These are phyloP conservation scores for Etia nguti DNA, from an alignment of 2,113 vertebrate genomes.

Conservation along the genomic window DNA sequence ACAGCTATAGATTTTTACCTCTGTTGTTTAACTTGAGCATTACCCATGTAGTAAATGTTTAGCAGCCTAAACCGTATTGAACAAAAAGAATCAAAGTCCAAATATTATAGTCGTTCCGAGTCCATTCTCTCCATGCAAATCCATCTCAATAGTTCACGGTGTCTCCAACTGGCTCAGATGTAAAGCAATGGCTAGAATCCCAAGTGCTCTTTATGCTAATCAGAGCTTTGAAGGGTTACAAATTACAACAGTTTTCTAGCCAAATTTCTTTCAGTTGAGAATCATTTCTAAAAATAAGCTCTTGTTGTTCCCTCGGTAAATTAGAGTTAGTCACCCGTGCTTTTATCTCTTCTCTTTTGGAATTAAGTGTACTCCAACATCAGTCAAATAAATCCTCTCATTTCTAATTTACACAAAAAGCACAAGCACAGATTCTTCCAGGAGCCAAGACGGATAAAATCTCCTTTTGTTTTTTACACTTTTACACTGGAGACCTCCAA, in stretches of 20 bases:
- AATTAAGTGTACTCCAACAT: background rate
- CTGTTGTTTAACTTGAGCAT: background rate
- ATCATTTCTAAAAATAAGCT: background rate
- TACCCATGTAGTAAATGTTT: background rate
- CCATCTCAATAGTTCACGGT: background rate
- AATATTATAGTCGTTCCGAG: background rate
- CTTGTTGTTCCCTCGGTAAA: background rate
- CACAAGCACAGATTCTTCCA: background rate
- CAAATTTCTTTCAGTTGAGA: background rate
- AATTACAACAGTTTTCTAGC: background rate
- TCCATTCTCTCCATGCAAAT: background rate
- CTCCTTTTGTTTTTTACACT: background rate
- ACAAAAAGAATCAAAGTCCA: background rate
- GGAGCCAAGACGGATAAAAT: background rate
- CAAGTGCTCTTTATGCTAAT: background rate
- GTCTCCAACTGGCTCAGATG: background rate
- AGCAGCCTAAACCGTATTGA: background rate
- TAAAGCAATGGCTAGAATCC: background rate
- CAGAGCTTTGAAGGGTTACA: background rate
- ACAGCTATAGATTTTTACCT: background rate
- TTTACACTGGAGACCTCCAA: background rate
- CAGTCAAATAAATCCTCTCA: background rate
- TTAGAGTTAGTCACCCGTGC: background rate
- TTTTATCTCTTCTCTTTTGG: background rate
- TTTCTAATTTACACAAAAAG: background rate